A percentile compares a stretch with the other conserved stretches of the same genome.
These are phyloP conservation scores for Amphipoea lucens DNA, from an alignment of 2,888 invertebrate species.

Conservation along the genomic window DNA sequence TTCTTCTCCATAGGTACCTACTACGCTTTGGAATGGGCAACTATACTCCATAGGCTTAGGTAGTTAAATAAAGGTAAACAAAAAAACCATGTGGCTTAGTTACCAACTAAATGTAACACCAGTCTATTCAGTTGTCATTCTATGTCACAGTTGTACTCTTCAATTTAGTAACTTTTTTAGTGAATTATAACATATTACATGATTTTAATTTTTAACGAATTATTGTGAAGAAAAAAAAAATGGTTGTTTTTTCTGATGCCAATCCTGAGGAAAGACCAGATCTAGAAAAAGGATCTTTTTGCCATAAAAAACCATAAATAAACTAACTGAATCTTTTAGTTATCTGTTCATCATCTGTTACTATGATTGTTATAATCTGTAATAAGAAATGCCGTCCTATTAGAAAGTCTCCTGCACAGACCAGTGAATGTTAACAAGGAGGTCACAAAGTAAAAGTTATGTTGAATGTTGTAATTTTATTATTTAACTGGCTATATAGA, in stretches of 20 bases:
- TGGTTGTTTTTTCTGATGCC: neutral
- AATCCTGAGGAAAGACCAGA: neutral
- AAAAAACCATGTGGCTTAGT: too few relatives aligned
- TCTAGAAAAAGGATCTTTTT: neutral
- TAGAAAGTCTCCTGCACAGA: constrained; percentile 33
- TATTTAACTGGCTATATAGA: neutral
- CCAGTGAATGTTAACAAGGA: constrained; percentile 41
- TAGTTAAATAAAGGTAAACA: too few relatives aligned
- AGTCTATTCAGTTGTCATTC: too few relatives aligned
- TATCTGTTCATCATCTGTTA: neutral
- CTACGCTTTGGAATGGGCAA: too few relatives aligned
- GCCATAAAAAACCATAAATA: neutral
- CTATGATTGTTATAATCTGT: neutral
- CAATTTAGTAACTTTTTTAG: too few relatives aligned
- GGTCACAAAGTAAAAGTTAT: constrained; percentile 57
- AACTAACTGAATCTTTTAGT: neutral
- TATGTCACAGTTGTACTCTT: too few relatives aligned
- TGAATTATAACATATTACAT: too few relatives aligned
- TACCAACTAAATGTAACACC: too few relatives aligned
- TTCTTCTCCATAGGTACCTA: too few relatives aligned
- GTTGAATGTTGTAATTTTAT: constrained; percentile 29
- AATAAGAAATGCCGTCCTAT: constrained; percentile 5
- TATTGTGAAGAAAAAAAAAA: neutral
- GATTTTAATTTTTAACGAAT: too few relatives aligned
- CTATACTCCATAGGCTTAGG: too few relatives aligned